Evolutionary conservation across 1,140 invertebrate genomes (phyloP).

Genomic region (Eriocheir sinensis): DNA sequence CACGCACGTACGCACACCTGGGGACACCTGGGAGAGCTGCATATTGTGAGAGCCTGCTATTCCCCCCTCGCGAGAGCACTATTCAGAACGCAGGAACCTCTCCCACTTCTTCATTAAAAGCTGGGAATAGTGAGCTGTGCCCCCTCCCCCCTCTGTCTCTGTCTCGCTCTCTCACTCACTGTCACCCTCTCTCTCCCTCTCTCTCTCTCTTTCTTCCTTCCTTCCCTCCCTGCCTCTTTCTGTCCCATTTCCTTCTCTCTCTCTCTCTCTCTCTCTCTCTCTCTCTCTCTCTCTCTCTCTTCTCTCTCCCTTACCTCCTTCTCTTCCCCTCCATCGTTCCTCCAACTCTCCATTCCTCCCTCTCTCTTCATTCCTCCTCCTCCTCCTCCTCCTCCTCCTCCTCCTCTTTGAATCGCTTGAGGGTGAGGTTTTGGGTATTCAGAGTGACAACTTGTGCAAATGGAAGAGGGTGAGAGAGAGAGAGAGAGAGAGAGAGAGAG

Average conservation of each 20-base stretch:
- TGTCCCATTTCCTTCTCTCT: background rate
- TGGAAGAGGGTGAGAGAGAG: background rate
- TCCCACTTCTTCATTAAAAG: background rate
- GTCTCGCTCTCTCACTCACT: no score
- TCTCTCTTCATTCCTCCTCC: background rate
- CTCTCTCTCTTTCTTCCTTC: no score
- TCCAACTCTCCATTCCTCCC: background rate
- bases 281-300: conserved; percentile 45
- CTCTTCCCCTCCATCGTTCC: background rate
- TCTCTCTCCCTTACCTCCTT: background rate
- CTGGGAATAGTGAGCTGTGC: background rate
- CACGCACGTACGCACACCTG: no score
- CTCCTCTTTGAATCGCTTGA: background rate
- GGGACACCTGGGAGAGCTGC: no score
- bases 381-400: background rate
- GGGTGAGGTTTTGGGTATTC: no score
- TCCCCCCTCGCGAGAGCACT: background rate
- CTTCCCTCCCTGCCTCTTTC: no score
- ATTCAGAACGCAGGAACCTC: background rate
- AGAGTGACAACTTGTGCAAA: no score
- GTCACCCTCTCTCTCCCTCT: no score
- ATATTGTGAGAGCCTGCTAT: no score
- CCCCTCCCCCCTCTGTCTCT: background rate
- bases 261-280: conserved; percentile 50
- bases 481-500: background rate